Evolutionary conservation across 1,140 invertebrate species (phyloP).

Genomic region (Diachasmimorpha longicaudata): DNA sequence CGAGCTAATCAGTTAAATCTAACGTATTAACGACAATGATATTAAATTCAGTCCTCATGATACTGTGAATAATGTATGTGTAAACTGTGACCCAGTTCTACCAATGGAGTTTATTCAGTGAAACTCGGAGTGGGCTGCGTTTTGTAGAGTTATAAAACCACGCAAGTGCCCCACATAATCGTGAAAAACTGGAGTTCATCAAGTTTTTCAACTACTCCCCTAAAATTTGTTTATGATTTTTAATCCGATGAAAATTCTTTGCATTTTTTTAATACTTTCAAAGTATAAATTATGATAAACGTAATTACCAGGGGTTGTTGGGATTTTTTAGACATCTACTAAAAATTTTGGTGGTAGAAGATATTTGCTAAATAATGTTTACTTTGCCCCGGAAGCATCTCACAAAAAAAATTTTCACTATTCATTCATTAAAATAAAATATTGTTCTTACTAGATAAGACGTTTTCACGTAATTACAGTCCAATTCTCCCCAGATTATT

Average conservation of each 20-base stretch:
- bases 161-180: background rate
- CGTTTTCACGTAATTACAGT: too few species aligned
- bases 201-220: background rate
- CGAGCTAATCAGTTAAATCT: background rate
- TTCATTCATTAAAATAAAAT: too few species aligned
- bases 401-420: too few species aligned
- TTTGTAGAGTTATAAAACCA: background rate
- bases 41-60: constrained; percentile 4
- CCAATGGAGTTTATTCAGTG: background rate
- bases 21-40: constrained; percentile 2
- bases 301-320: too few species aligned
- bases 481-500: too few species aligned
- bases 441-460: too few species aligned
- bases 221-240: background rate
- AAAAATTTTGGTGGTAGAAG: too few species aligned
- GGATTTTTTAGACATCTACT: too few species aligned
- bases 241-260: background rate
- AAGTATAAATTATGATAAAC: too few species aligned
- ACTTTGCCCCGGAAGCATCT: too few species aligned
- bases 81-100: constrained; percentile 1
- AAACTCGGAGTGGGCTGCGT: background rate
- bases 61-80: background rate
- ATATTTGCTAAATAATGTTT: too few species aligned
- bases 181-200: background rate
- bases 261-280: too few species aligned